Evolutionary conservation across 1,140 invertebrate species (phyloP).

Genomic region (Drosophila truncata): DNA sequence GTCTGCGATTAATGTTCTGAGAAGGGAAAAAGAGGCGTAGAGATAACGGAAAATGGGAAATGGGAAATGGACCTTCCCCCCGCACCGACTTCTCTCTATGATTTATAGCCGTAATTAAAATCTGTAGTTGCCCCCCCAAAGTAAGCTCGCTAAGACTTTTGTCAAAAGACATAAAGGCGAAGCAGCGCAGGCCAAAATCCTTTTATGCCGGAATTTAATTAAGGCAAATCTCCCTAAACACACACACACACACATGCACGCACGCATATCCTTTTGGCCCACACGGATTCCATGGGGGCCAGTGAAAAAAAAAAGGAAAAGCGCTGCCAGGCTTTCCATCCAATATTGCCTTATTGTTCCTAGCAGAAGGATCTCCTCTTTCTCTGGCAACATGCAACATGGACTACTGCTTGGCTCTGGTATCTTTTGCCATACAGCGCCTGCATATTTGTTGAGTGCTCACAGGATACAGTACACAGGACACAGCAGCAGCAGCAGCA

Average conservation of each 20-base stretch:
- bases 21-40: not conserved
- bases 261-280: not conserved
- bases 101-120: slow-evolving; percentile 82
- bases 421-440: slow-evolving; percentile 70
- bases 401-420: slow-evolving; percentile 4
- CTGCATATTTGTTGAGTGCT: slow-evolving; percentile 56
- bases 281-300: slow-evolving; percentile 20
- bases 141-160: slow-evolving; percentile 78
- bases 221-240: slow-evolving; percentile 76
- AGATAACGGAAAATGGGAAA: not conserved
- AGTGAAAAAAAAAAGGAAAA: slow-evolving; percentile 33
- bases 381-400: not conserved
- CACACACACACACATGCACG: slow-evolving; percentile 18
- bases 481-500: too few relatives aligned
- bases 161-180: slow-evolving; percentile 73
- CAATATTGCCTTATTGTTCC: slow-evolving; percentile 53
- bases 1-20: slow-evolving; percentile 17
- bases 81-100: slow-evolving; percentile 39
- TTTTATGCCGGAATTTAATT: slow-evolving; percentile 80
- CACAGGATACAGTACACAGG: not conserved
- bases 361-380: not conserved
- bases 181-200: slow-evolving; percentile 51
- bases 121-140: slow-evolving; percentile 48
- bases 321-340: not conserved
- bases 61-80: slow-evolving; percentile 12